Evolutionary conservation across 2,797 vertebrate genomes (phyloP).

Genomic region (Podarcis lilfordi): DNA sequence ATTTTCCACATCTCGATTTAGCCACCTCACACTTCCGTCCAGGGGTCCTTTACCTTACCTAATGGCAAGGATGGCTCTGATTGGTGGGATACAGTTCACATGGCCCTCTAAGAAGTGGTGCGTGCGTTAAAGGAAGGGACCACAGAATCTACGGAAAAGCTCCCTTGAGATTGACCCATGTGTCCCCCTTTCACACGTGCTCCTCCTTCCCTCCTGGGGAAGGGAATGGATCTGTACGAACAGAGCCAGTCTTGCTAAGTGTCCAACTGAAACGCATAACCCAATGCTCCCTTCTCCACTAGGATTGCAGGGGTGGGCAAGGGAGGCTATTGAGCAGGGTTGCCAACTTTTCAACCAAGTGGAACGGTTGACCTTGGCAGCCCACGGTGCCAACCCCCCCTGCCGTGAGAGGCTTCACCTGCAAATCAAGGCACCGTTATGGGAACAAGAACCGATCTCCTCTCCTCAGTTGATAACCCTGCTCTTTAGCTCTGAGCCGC

Average conservation of each 20-base stretch:
- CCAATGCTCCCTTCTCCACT: neutral
- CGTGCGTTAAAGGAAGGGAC: neutral
- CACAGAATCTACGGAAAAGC: neutral
- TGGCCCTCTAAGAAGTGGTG: neutral
- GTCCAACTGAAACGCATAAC: too few relatives aligned
- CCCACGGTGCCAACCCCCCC: too few relatives aligned
- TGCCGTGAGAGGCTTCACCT: neutral
- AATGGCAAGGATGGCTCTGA: too few relatives aligned
- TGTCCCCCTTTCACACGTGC: neutral
- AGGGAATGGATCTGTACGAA: too few relatives aligned
- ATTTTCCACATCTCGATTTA: too few relatives aligned
- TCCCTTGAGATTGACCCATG: neutral
- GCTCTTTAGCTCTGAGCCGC: neutral
- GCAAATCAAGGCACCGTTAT: neutral
- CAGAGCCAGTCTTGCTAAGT: too few relatives aligned
- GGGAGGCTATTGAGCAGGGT: neutral
- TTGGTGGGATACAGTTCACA: too few relatives aligned
- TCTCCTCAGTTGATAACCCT: neutral
- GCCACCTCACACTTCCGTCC: neutral
- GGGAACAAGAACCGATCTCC: neutral
- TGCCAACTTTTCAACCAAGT: neutral
- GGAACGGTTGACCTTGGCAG: neutral
- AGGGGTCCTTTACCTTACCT: too few relatives aligned
- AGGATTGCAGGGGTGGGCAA: neutral
- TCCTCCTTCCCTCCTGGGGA: neutral